These are phyloP conservation scores for Laticauda colubrina DNA, from an alignment of 2,113 vertebrate species.

Conservation along the genomic window DNA sequence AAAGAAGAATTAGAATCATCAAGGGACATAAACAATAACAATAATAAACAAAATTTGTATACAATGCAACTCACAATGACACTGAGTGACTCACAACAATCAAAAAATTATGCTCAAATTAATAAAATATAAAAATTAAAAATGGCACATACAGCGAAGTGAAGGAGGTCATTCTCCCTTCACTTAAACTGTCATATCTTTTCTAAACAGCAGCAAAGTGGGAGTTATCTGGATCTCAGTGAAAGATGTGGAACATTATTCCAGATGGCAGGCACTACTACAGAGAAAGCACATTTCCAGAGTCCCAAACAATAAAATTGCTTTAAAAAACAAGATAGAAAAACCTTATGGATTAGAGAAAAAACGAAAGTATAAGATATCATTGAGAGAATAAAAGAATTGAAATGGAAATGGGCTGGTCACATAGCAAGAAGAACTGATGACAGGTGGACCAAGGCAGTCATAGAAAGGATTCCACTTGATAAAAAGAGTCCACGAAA, in stretches of 20 bases:
- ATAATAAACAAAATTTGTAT: neutral
- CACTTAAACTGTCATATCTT: neutral
- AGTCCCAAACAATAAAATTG: neutral
- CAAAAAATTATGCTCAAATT: neutral
- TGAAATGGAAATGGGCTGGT: no score
- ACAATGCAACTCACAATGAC: neutral
- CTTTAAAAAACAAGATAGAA: neutral
- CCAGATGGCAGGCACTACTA: no score
- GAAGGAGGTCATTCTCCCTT: neutral
- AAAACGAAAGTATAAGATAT: no score
- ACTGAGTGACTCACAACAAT: neutral
- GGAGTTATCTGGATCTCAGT: no score
- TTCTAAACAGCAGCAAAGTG: neutral
- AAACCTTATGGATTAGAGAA: no score
- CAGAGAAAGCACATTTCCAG: no score
- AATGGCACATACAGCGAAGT: neutral
- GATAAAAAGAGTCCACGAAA: no score
- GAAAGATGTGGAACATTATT: no score
- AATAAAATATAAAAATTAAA: neutral
- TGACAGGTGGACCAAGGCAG: no score
- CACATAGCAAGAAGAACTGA: no score
- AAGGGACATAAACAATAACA: neutral
- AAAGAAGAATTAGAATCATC: neutral
- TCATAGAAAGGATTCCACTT: no score
- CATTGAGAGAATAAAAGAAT: no score